Conservation (phyloP, 53 echinoderm and acorn worm species). For the Astropecten irregularis region DNA sequence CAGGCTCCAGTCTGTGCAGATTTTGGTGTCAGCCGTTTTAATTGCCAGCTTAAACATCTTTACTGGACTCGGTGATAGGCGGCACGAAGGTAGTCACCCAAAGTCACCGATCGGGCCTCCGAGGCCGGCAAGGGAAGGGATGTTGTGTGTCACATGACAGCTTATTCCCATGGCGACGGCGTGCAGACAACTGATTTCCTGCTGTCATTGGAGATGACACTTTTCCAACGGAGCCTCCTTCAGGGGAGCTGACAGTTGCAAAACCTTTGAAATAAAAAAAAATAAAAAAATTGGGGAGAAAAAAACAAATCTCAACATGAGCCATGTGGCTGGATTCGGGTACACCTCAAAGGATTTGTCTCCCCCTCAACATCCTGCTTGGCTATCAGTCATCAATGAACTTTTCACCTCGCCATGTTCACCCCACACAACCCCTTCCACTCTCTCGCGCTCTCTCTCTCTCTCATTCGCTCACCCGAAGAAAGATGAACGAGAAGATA, state of each 20-base stretch:
- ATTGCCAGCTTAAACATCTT: too few relatives aligned
- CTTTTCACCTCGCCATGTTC: constrained; percentile 14
- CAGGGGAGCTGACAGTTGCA: constrained; percentile 9
- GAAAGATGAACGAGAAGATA: too few relatives aligned
- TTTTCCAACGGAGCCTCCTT: constrained; percentile 1
- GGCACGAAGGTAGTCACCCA: too few relatives aligned
- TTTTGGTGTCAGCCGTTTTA: too few relatives aligned
- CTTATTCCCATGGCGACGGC: constrained; percentile 13
- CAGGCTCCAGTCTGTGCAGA: too few relatives aligned
- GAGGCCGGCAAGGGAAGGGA: too few relatives aligned
- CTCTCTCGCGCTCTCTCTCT: neutral
- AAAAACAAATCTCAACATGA: neutral
- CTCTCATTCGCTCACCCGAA: too few relatives aligned
- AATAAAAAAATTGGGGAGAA: too few relatives aligned
- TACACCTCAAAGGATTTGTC: constrained; percentile 17
- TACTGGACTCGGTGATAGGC: too few relatives aligned
- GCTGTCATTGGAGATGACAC: constrained; percentile 45
- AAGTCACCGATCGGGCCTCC: too few relatives aligned
- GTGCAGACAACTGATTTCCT: constrained; percentile 31
- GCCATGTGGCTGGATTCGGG: neutral
- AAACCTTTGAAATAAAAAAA: constrained; percentile 9
- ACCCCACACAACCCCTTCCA: neutral
- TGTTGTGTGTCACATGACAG: neutral
- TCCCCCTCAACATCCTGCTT: constrained; percentile 34
- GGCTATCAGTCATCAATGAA: constrained; percentile 53